phyloP scores from a whole-genome alignment of 30 jellyfish, hydroid and myxozoan species.

The Aurelia coerulea region DNA sequence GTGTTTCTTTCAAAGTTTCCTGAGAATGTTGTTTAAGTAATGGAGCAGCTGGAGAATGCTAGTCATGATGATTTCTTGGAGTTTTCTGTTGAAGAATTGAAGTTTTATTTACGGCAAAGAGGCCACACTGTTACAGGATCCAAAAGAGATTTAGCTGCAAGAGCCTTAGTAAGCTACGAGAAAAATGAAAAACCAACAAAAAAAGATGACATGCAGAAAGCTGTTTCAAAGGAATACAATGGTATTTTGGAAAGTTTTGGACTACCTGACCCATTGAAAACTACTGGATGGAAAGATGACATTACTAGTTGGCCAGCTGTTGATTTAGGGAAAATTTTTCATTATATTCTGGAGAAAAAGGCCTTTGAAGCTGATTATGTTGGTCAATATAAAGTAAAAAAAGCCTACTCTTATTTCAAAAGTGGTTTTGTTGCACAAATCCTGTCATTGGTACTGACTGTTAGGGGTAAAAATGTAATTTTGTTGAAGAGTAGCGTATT shows the following conservation, averaged over 20 bases:
- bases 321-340: constrained; percentile 53
- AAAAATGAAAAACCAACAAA: background rate
- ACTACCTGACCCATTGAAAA: background rate
- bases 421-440: constrained; percentile 74
- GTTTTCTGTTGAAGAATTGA: background rate
- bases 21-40: too few species aligned
- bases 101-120: background rate
- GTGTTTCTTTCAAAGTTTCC: too few species aligned
- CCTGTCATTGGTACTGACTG: background rate
- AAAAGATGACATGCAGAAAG: background rate
- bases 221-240: background rate
- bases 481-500: constrained; percentile 10
- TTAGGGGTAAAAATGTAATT: constrained; percentile 8
- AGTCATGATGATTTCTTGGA: background rate
- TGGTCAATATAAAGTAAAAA: constrained; percentile 68
- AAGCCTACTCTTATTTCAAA: constrained; percentile 66
- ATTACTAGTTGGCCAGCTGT: constrained; percentile 48
- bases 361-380: constrained; percentile 48
- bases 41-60: too few species aligned
- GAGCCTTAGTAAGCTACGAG: background rate
- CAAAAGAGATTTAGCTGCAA: background rate
- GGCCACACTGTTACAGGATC: background rate
- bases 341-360: constrained; percentile 13
- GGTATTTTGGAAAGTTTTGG: background rate
- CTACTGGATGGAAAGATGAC: constrained; percentile 26